Evolutionary conservation across 2,888 invertebrate genomes (phyloP), one percentile per base, ranked within the genome.

Genomic region (Acrocyrtus sp.): DNA sequence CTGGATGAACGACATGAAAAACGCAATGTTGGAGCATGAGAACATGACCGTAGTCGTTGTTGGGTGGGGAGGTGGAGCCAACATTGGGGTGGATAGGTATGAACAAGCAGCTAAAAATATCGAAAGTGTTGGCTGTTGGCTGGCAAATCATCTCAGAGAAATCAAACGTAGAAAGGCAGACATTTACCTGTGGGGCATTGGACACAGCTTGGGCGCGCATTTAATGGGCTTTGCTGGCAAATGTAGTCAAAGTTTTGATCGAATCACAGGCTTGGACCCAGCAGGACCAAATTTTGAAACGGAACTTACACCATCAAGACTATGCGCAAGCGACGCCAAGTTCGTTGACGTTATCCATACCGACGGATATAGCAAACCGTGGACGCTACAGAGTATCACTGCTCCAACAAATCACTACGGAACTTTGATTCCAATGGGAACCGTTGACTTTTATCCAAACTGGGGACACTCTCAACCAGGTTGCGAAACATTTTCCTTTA

Each of bases 171-270:
- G 65, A 29, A 63, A 67, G 17, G 47, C 66, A 8, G 60, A 74
- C 17, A 48, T 62, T 1, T 53, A 72, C 24, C 41, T 76, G 5
- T 76, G 76, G 76, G 76, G 76, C 0, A 48, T 76, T n/a, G 76
- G 76, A 5, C 76, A 76, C 56, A 60, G 60, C 26, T 60, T 76
- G 21, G 76, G 76, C 5, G 76, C 74, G 1, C 76, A 76, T 61
- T 48, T 76, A 22, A 74, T 76, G 72, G 76, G 76, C n/a, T 76
- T 74, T 26, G 76, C 76, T 17, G 76, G 74, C 8, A 76, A 76
- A 56, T 76, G 76, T 22, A 60, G 63, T 45, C 48, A 63, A 54
- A 67, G 72, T 24, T 68, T 76, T 50, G 74, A 76, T 26, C 67
- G 76, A 3, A 74, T 74, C 26, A 76, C 76, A 3, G 76, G 53